phyloP scores from a whole-genome alignment of 2,888 invertebrate species.

The Drosophila ustulata region DNA sequence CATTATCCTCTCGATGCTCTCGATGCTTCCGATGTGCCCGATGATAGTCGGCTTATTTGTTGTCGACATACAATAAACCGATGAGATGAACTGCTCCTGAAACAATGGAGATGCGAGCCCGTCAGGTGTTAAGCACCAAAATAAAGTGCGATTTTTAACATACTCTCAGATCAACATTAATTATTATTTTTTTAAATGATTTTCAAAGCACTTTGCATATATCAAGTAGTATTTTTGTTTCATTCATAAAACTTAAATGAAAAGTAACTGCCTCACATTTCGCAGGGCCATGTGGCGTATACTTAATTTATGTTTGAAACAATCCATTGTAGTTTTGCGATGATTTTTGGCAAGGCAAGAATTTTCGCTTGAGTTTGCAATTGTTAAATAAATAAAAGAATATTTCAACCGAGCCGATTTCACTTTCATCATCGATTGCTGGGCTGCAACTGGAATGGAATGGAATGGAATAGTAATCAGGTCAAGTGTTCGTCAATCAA shows the following conservation, averaged over 20 bases:
- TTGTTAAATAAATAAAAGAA: not conserved
- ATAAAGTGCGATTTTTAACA: too few relatives aligned
- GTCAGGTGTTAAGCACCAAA: too few relatives aligned
- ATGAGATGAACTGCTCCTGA: not conserved
- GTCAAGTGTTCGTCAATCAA: slow-evolving; percentile 4
- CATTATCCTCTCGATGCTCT: not conserved
- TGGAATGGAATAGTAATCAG: not conserved
- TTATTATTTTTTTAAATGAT: too few relatives aligned
- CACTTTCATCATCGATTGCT: not conserved
- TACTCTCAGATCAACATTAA: too few relatives aligned
- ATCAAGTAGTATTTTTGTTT: too few relatives aligned
- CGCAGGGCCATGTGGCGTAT: not conserved
- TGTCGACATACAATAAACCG: not conserved
- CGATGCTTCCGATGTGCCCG: not conserved
- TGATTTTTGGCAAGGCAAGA: not conserved
- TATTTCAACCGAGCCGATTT: not conserved
- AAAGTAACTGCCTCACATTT: too few relatives aligned
- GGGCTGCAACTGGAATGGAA: too few relatives aligned
- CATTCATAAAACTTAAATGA: too few relatives aligned
- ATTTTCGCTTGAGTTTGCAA: not conserved
- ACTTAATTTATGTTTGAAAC: not conserved
- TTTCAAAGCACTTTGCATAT: too few relatives aligned
- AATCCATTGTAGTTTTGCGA: not conserved
- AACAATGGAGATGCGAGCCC: not conserved
- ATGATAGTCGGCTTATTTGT: slow-evolving; percentile 1